Evolutionary conservation across 2,797 vertebrate species (phyloP).

Genomic region (Hoplostethus atlanticus): DNA sequence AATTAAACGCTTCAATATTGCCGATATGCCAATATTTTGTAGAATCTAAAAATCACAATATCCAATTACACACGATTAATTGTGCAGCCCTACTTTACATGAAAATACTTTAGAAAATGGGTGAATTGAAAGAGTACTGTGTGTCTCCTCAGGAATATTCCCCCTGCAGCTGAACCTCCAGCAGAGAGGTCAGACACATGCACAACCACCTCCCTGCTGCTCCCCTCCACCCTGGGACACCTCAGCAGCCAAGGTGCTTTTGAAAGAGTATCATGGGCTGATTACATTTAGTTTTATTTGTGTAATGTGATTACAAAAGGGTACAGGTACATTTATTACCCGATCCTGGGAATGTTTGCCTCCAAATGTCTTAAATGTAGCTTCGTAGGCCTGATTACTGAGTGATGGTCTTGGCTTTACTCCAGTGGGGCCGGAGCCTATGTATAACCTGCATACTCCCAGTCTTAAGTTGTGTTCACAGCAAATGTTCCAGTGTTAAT

Average conservation of each 20-base stretch:
- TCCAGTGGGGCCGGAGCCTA: too few relatives aligned
- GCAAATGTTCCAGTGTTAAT: too few relatives aligned
- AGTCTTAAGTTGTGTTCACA: too few relatives aligned
- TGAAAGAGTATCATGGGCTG: not conserved
- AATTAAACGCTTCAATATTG: not conserved
- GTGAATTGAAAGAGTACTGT: not conserved
- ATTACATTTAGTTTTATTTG: not conserved
- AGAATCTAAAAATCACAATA: not conserved
- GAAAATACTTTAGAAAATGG: not conserved
- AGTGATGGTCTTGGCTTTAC: not conserved
- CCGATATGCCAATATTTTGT: not conserved
- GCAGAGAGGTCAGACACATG: constrained; percentile 60
- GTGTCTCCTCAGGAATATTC: constrained; percentile 60
- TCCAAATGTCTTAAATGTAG: not conserved
- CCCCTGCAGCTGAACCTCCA: constrained; percentile 56
- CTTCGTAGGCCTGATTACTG: not conserved
- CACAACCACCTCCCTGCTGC: constrained; percentile 16
- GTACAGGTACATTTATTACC: not conserved
- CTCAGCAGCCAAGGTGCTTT: constrained; percentile 62
- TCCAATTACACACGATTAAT: not conserved
- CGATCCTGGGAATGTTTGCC: not conserved
- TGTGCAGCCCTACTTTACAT: not conserved
- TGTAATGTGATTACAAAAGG: not conserved
- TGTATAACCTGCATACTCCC: too few relatives aligned
- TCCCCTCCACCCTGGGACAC: constrained; percentile 61